Conservation (phyloP, 2,797 vertebrate genomes). For the Macrochelys suwanniensis region DNA sequence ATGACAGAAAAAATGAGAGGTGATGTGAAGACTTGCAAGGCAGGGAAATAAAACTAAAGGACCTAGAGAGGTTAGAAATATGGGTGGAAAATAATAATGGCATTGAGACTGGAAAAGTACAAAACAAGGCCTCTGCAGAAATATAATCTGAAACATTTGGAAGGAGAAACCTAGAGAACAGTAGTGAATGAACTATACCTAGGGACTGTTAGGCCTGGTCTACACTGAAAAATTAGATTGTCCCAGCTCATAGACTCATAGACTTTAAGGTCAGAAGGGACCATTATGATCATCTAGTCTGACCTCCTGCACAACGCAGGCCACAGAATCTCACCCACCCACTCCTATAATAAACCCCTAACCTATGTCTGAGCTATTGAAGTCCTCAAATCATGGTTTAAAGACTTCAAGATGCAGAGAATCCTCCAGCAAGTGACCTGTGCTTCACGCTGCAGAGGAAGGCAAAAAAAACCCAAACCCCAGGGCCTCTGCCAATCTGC, state of each 20-base stretch:
- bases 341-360: too few relatives aligned
- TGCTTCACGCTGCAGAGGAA: too few relatives aligned
- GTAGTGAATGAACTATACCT: not conserved
- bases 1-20: not conserved
- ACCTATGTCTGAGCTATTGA: too few relatives aligned
- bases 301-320: too few relatives aligned
- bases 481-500: too few relatives aligned
- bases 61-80: not conserved
- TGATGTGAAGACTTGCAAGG: not conserved
- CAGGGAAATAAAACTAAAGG: not conserved
- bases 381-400: too few relatives aligned
- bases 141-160: not conserved
- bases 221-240: not conserved
- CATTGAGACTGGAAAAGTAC: not conserved
- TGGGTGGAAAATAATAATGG: not conserved
- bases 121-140: not conserved
- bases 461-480: too few relatives aligned
- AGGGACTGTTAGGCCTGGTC: not conserved
- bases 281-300: too few relatives aligned
- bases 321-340: too few relatives aligned
- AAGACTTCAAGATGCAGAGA: too few relatives aligned
- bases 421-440: too few relatives aligned
- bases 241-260: not conserved
- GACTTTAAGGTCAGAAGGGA: too few relatives aligned
- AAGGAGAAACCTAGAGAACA: not conserved